Base-by-base conservation (phyloP, 2,888 invertebrate genomes). In the Allygus modestus region DNA sequence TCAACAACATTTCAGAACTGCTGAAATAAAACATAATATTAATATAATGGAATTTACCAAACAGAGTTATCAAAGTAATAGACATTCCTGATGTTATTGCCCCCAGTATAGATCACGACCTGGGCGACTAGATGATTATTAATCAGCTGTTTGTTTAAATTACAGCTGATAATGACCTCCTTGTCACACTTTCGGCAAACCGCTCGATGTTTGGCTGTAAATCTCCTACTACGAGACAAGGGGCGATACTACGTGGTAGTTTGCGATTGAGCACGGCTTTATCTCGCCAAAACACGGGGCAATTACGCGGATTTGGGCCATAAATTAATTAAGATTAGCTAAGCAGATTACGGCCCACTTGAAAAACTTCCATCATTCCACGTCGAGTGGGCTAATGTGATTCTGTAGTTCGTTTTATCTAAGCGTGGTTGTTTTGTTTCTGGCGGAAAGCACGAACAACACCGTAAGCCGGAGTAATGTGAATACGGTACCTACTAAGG, bases 311-410 rank as follows among this genome's bases (percentile, higher is more conserved):
- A 65, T 65, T 54, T 28, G 65, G 65, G 26, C 65, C 65, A 65
- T 65, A 65, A 65, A 28, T 65, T 65, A 65, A 65, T 65, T 65
- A 65, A 26, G 65, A 65, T 65, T 28, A 65, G 65, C 1, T 31
- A 31, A 58, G 12, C n/a, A 65, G 65, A 65, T 65, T 65, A 65
- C 15, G 15, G 4, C 1, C 31, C 65, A 65, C 65, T 65, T 20
- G 28, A 65, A 65, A 58, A 65, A 26, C 65, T 65, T 65, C 65
- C 65, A 65, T 65, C 65, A 65, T 23, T 4, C 28, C 65, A 65
- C 9, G 31, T 5, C 17, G 65, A 54, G 54, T 23, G 54, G 54
- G 46, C 54, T n/a, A 23, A 54, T 54, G 54, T 23, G 23, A 23
- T 23, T 23, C 5, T 23, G 20, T 1, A 1, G 54, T 54, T 23